Percentiles rank a stretch among this genome's conserved stretches.
phyloP scores from a whole-genome alignment of 2,797 vertebrate species.

The Oophaga sylvatica region DNA sequence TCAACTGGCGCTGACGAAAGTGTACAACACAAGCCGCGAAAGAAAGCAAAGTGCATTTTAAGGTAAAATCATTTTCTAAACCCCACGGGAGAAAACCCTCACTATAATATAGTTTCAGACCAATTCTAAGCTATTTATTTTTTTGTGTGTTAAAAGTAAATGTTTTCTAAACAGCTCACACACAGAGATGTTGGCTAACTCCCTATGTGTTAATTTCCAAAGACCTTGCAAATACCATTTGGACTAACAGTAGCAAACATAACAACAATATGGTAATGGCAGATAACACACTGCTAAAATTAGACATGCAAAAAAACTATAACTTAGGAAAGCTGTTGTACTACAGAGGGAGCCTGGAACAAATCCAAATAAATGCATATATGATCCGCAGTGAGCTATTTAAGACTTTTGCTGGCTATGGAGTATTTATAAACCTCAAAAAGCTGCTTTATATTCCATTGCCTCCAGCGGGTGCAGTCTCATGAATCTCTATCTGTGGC shows the following conservation, averaged over 20 bases:
- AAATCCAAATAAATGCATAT: slow-evolving; percentile 57
- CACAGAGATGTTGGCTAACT: slow-evolving; percentile 59
- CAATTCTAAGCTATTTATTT: slow-evolving; percentile 51
- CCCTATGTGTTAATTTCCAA: slow-evolving; percentile 44
- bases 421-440: slow-evolving; percentile 53
- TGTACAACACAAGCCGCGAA: slow-evolving; percentile 3
- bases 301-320: slow-evolving; percentile 57
- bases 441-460: slow-evolving; percentile 56
- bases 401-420: slow-evolving; percentile 56
- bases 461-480: slow-evolving; percentile 55
- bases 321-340: slow-evolving; percentile 61
- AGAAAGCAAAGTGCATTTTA: slow-evolving; percentile 32
- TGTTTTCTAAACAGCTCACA: slow-evolving; percentile 59
- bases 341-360: slow-evolving; percentile 54
- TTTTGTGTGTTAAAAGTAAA: slow-evolving; percentile 58
- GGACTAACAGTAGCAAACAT: slow-evolving; percentile 57
- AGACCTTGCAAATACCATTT: slow-evolving; percentile 44
- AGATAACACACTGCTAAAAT: slow-evolving; percentile 59
- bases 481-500: slow-evolving; percentile 50
- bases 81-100: slow-evolving; percentile 37
- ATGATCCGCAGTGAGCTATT: slow-evolving; percentile 56
- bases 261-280: slow-evolving; percentile 55
- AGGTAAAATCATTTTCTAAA: slow-evolving; percentile 38
- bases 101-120: slow-evolving; percentile 36
- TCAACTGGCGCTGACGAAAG: neutral